A percentile compares a stretch with the other conserved stretches of the same genome.
Conservation (phyloP, 2,113 vertebrate genomes). For the Vulpes ferrilata region DNA sequence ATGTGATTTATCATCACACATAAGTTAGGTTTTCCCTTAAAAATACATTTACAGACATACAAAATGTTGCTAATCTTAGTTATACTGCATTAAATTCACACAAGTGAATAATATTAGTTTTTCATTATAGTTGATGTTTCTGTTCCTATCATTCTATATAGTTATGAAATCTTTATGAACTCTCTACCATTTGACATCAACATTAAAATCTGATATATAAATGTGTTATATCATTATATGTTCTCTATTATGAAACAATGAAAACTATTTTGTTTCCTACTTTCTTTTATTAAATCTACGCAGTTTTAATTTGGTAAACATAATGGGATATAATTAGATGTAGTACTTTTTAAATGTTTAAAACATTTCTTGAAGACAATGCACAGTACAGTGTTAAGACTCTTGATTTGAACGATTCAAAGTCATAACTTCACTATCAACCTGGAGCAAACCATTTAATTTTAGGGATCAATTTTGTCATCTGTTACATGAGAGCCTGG, state of each 20-base stretch:
- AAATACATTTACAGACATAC: background rate
- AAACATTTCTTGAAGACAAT: background rate
- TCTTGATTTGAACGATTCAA: background rate
- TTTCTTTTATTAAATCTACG: background rate
- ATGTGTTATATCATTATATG: background rate
- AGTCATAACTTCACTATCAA: background rate
- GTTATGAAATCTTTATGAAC: background rate
- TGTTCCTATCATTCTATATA: background rate
- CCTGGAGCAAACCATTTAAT: background rate
- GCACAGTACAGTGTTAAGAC: background rate
- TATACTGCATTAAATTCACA: background rate
- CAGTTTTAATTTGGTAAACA: background rate
- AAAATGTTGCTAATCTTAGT: background rate
- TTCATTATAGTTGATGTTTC: background rate
- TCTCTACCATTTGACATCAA: background rate
- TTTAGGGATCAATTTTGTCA: background rate
- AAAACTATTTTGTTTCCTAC: background rate
- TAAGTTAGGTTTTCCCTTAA: background rate
- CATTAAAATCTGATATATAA: background rate
- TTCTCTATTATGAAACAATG: background rate
- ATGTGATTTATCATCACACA: background rate
- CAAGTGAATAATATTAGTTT: slow-evolving; percentile 6
- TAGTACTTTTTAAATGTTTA: background rate
- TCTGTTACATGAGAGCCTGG: background rate
- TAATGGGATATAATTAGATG: background rate